These are phyloP conservation scores for Labeo catla DNA, from an alignment of 2,113 vertebrate genomes.

Conservation along the genomic window DNA sequence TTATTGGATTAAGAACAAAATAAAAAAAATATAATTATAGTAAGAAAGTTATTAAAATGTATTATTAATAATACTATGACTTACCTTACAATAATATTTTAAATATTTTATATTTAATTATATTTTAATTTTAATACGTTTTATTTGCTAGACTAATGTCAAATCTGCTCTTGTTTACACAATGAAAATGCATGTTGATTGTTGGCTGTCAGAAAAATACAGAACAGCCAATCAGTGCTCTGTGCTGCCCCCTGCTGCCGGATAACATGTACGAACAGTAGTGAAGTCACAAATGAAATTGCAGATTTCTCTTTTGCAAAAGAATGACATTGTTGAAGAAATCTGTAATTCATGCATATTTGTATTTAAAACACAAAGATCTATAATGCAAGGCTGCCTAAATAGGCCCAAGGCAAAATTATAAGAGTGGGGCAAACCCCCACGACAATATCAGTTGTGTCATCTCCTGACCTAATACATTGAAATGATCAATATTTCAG, in stretches of 20 bases:
- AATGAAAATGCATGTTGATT: not conserved
- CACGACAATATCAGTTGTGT: not conserved
- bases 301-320: not conserved
- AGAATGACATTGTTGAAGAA: not conserved
- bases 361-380: not conserved
- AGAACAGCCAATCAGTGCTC: not conserved
- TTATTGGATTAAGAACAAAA: not conserved
- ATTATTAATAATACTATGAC: not conserved
- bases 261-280: not conserved
- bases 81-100: no score
- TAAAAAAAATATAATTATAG: not conserved
- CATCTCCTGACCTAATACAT: not conserved
- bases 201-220: not conserved
- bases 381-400: not conserved
- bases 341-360: not conserved
- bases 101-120: not conserved
- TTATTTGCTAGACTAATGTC: not conserved
- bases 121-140: not conserved
- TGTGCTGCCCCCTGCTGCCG: constrained; percentile 9
- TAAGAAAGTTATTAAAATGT: not conserved
- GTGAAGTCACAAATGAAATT: not conserved
- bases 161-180: not conserved
- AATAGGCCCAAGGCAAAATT: not conserved
- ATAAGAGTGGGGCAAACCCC: not conserved
- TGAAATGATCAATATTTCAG: not conserved